Conservation (phyloP, 2,113 vertebrate genomes). For the Genyomyrus donnyi region DNA sequence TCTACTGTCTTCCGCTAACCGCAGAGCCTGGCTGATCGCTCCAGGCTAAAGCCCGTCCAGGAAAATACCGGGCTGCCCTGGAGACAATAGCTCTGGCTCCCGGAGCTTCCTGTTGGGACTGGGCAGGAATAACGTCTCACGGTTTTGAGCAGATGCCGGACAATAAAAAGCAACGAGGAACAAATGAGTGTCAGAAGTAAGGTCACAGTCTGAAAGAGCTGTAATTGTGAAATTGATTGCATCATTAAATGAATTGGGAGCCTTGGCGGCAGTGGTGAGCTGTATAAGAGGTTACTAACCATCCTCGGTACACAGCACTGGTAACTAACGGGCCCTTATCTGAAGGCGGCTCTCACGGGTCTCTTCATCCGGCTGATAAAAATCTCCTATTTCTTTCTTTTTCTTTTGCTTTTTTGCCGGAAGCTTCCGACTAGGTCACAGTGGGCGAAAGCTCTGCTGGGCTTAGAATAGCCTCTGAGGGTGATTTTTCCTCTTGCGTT, state of each 20-base stretch:
- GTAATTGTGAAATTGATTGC: conserved; percentile 23
- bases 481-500: background rate
- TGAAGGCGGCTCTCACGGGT: background rate
- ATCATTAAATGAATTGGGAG: conserved; percentile 19
- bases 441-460: background rate
- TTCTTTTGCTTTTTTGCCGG: background rate
- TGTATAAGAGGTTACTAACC: background rate
- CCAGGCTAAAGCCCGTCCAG: background rate
- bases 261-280: background rate
- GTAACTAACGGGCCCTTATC: background rate
- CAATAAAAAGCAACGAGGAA: conserved; percentile 24
- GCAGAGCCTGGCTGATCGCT: background rate
- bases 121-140: background rate
- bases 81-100: background rate
- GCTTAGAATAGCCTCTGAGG: background rate
- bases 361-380: background rate
- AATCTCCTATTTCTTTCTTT: background rate
- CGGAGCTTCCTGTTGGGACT: background rate
- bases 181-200: conserved; percentile 25
- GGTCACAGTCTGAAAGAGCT: conserved; percentile 20
- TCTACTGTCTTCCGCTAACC: background rate
- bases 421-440: background rate
- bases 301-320: background rate
- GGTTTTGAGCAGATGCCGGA: conserved; percentile 18
- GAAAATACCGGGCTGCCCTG: background rate